Evolutionary conservation across 2,888 invertebrate genomes (phyloP).

Genomic region (Agrochola lychnidis): DNA sequence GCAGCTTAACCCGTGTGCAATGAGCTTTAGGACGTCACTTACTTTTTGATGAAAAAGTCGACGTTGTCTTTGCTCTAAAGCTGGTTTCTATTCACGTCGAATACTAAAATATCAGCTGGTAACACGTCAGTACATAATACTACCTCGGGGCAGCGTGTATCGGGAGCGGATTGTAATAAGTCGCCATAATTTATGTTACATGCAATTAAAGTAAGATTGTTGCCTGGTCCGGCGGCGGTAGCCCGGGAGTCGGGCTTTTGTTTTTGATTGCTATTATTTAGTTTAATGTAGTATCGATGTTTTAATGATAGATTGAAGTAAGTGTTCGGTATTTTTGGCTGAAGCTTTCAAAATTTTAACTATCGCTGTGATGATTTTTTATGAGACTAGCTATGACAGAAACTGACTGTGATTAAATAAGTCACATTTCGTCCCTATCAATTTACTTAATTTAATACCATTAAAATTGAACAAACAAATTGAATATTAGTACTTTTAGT

Average conservation of each 20-base stretch:
- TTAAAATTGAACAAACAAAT: not conserved
- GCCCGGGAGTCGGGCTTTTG: conserved; percentile 67
- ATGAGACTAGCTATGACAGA: not conserved
- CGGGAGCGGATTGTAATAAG: conserved; percentile 89
- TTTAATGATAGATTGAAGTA: conserved; percentile 10
- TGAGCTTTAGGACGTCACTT: not conserved
- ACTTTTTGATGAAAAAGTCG: not conserved
- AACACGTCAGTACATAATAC: conserved; percentile 74
- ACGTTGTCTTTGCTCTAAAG: not conserved
- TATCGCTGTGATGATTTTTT: not conserved
- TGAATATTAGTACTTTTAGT: not conserved
- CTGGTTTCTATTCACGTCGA: conserved; percentile 15
- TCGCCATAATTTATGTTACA: conserved; percentile 89
- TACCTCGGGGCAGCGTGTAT: conserved; percentile 81
- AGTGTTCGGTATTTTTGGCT: not conserved
- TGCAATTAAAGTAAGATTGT: conserved; percentile 90
- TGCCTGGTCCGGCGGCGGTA: conserved; percentile 76
- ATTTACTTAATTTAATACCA: not conserved
- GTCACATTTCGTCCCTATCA: not conserved
- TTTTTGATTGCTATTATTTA: conserved; percentile 69
- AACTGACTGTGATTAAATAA: too few species aligned
- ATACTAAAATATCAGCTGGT: conserved; percentile 54
- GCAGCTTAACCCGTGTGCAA: not conserved
- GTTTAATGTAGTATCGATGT: conserved; percentile 47
- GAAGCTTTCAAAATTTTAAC: not conserved